Percentiles rank a stretch among this genome's conserved stretches.
phyloP scores from a whole-genome alignment of 2,888 invertebrate species.

The Rotaria sp. region DNA sequence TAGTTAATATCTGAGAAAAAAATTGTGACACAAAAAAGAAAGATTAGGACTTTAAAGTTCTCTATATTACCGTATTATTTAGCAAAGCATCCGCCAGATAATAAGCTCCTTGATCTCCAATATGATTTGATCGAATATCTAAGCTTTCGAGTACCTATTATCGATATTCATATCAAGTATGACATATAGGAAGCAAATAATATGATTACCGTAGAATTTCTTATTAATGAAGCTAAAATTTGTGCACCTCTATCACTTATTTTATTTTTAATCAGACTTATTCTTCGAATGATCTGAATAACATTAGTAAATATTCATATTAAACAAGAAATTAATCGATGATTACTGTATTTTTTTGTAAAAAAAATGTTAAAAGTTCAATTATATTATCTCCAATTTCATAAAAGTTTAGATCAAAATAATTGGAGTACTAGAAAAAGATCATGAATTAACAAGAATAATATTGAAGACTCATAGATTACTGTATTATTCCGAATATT shows the following conservation, averaged over 20 bases:
- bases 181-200: background rate
- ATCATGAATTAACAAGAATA: no score
- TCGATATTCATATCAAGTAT: background rate
- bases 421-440: no score
- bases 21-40: background rate
- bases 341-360: background rate
- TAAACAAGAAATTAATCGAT: background rate
- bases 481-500: no score
- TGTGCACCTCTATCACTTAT: background rate
- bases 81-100: background rate
- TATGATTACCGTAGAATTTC: background rate
- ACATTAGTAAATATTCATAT: background rate
- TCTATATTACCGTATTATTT: background rate
- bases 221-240: background rate
- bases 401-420: no score
- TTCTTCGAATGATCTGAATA: background rate
- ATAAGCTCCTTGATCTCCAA: constrained; percentile 12
- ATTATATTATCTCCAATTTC: no score
- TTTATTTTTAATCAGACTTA: background rate
- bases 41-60: background rate
- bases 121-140: background rate
- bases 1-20: background rate
- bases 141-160: background rate
- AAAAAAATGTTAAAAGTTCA: no score
- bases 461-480: no score